Conservation (phyloP, 2,888 invertebrate genomes). For the Coenonympha glycerion region DNA sequence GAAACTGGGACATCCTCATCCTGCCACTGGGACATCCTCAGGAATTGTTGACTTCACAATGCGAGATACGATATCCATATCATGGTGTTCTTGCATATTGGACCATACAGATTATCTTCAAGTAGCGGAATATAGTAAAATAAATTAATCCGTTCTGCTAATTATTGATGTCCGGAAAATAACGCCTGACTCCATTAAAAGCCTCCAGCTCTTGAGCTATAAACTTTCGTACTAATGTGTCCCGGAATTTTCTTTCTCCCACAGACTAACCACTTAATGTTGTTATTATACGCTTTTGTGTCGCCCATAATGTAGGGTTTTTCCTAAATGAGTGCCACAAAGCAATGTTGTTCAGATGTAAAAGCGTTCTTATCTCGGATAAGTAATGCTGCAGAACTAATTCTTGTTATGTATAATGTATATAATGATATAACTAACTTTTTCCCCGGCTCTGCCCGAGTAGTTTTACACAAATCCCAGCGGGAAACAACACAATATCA, state of each 20-base stretch:
- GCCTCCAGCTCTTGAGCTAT: background rate
- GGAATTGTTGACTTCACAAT: too few species aligned
- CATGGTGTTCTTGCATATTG: too few species aligned
- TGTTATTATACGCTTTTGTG: constrained; percentile 24
- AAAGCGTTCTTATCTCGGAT: background rate
- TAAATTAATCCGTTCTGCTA: too few species aligned
- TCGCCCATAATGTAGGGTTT: background rate
- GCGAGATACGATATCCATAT: too few species aligned
- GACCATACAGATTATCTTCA: too few species aligned
- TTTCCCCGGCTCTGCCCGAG: too few species aligned
- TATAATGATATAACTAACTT: too few species aligned
- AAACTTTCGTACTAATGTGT: constrained; percentile 21
- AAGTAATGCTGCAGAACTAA: background rate
- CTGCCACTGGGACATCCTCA: too few species aligned
- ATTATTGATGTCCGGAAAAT: too few species aligned
- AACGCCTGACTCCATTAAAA: background rate
- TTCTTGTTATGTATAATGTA: background rate
- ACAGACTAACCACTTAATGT: constrained; percentile 20
- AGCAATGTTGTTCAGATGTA: constrained; percentile 1
- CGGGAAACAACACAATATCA: too few species aligned
- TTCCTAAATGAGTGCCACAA: constrained; percentile 3
- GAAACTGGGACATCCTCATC: too few species aligned
- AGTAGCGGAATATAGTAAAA: background rate
- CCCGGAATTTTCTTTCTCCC: constrained; percentile 15
- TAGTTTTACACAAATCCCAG: too few species aligned